Evolutionary conservation across 1,140 invertebrate species (phyloP).

Genomic region (Reticulitermes speratus): DNA sequence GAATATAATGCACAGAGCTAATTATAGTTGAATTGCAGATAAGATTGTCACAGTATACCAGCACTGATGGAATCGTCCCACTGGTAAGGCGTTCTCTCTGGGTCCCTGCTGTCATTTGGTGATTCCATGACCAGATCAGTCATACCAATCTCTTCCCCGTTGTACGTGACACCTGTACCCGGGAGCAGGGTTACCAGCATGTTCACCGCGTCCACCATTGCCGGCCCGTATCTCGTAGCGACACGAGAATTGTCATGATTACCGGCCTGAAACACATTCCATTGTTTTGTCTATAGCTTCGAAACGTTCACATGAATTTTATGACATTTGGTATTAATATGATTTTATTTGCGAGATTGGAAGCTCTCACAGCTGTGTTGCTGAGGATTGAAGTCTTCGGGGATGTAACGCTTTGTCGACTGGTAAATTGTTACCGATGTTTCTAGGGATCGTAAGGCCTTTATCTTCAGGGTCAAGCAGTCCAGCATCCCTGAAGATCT

Average conservation of each 20-base stretch:
- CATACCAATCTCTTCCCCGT: constrained; percentile 86
- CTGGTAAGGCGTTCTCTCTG: constrained; percentile 70
- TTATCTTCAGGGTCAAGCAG: too few species aligned
- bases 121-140: constrained; percentile 58
- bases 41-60: constrained; percentile 47
- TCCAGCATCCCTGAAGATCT: too few species aligned
- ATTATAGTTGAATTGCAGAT: too few species aligned
- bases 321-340: background rate
- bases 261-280: constrained; percentile 50
- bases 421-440: too few species aligned
- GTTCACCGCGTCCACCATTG: constrained; percentile 68
- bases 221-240: constrained; percentile 60
- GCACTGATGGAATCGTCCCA: constrained; percentile 63
- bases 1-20: too few species aligned
- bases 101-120: constrained; percentile 59
- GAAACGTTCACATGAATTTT: too few species aligned
- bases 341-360: background rate
- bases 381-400: too few species aligned
- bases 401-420: too few species aligned
- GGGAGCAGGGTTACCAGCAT: constrained; percentile 73
- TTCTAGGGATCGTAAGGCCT: too few species aligned
- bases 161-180: constrained; percentile 76
- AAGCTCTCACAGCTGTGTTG: background rate
- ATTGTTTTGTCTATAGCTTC: too few species aligned
- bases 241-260: constrained; percentile 72